Base-by-base conservation (phyloP, 1,140 invertebrate genomes). In the Epicauta chinensis region DNA sequence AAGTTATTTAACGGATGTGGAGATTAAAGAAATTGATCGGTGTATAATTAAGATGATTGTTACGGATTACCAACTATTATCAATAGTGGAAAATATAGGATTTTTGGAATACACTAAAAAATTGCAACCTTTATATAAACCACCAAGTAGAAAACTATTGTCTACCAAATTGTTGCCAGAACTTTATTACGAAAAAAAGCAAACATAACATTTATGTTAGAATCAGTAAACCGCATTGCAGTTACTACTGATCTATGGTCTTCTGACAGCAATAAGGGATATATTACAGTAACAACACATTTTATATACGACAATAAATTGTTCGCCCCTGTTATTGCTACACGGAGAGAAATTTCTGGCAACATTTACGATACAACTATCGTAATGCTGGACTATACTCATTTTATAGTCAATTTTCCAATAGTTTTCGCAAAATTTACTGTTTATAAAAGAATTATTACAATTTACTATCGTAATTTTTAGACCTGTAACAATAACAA, bases 171-270 rank as follows among this genome's bases (percentile, higher is more conserved):
- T 53, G 3, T n/a, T 53, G 1, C 38, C 44, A 15, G 32, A 34
- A 13, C 15, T 15, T 35, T 48, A 54, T n/a, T 14, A 11, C 6
- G 37, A 48, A 17, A 32, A 2, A 14, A 16, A 43, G 32, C 13
- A 43, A 9, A 9, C 16, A 23, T 49, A 30, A 41, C 36, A 32
- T 34, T n/a, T n/a, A 45, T 45, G 7, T 38, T 56, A 16, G 41
- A 36, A 29, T 12, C 45, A 7, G 30, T 56, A 13, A n/a, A 46
- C 15, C 6, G 13, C 14, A 3, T 12, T 15, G 14, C 37, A 34
- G 12, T 34, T 34, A 55, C 57, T 1, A 52, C 57, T 9, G 57
- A 59, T 31, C 44, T 59, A 3, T 59, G 54, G 50, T 34, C 49
- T 10, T 56, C 57, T 10, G 51, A 59, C 4, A 56, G 45, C 13